phyloP scores from a whole-genome alignment of 2,797 vertebrate genomes.

The Oryzias sinensis region DNA sequence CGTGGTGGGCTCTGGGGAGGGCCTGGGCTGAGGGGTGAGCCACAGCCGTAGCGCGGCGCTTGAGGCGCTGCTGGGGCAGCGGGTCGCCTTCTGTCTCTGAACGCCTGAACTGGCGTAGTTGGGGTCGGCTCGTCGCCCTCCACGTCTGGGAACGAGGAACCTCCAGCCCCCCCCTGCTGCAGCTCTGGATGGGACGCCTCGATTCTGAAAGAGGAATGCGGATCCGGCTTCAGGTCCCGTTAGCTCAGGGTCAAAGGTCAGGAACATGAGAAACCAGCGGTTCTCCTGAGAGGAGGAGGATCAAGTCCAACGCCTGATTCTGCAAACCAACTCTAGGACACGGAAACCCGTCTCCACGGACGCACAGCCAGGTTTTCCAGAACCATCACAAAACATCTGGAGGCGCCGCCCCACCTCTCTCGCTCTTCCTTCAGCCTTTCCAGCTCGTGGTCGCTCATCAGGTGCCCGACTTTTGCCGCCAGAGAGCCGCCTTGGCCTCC shows the following conservation, averaged over 20 bases:
- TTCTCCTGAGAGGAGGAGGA: no score
- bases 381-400: no score
- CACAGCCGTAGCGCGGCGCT: slow-evolving; percentile 68
- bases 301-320: no score
- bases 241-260: no score
- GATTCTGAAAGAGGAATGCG: slow-evolving; percentile 77
- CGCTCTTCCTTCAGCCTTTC: slow-evolving; percentile 90
- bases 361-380: no score
- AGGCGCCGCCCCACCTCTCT: slow-evolving; percentile 78
- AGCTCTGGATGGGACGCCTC: slow-evolving; percentile 89
- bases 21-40: slow-evolving; percentile 73
- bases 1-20: slow-evolving; percentile 72
- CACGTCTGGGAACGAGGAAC: slow-evolving; percentile 73
- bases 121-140: slow-evolving; percentile 94
- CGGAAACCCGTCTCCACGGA: no score
- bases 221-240: not conserved
- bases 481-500: slow-evolving; percentile 78
- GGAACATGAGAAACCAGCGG: no score
- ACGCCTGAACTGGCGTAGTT: slow-evolving; percentile 94
- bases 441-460: slow-evolving; percentile 84
- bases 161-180: slow-evolving; percentile 65
- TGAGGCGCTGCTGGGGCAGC: slow-evolving; percentile 68
- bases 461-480: slow-evolving; percentile 76
- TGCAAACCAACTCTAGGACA: no score
- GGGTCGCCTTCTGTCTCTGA: slow-evolving; percentile 74